Evolutionary conservation across 2,797 vertebrate genomes (phyloP).

Genomic region (Anisognathus igniventris): DNA sequence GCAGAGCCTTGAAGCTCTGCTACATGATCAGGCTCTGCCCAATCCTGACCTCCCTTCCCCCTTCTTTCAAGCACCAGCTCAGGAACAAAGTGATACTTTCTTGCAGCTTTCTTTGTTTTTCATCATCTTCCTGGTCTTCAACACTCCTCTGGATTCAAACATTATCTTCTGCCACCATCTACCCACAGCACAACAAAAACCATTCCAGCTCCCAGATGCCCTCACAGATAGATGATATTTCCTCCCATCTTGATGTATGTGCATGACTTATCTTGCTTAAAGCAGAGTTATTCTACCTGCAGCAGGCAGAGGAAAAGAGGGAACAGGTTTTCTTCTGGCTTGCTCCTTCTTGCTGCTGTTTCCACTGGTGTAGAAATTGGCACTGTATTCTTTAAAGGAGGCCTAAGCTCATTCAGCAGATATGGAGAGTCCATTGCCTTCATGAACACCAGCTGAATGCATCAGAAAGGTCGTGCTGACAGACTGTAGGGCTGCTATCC

Average conservation of each 20-base stretch:
- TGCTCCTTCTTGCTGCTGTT: background rate
- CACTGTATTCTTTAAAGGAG: background rate
- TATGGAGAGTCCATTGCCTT: background rate
- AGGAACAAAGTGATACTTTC: background rate
- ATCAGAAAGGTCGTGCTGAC: background rate
- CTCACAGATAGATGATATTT: background rate
- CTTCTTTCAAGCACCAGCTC: background rate
- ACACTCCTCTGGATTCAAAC: background rate
- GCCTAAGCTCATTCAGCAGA: background rate
- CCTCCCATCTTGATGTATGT: too few species aligned
- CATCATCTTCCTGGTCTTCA: background rate
- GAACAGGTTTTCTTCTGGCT: background rate
- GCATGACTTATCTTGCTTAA: background rate
- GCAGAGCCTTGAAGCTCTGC: background rate
- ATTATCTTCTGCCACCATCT: background rate
- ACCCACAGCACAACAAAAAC: background rate
- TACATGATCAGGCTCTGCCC: fast-evolving
- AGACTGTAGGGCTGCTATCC: background rate
- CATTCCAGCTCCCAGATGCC: background rate
- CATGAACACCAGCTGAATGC: background rate
- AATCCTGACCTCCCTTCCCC: background rate
- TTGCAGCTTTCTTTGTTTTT: background rate
- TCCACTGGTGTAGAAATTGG: background rate
- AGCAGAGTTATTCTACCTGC: background rate
- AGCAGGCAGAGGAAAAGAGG: background rate